These are phyloP conservation scores for Dipodomys ordii DNA, from an alignment of 2,113 vertebrate genomes.

Conservation along the genomic window DNA sequence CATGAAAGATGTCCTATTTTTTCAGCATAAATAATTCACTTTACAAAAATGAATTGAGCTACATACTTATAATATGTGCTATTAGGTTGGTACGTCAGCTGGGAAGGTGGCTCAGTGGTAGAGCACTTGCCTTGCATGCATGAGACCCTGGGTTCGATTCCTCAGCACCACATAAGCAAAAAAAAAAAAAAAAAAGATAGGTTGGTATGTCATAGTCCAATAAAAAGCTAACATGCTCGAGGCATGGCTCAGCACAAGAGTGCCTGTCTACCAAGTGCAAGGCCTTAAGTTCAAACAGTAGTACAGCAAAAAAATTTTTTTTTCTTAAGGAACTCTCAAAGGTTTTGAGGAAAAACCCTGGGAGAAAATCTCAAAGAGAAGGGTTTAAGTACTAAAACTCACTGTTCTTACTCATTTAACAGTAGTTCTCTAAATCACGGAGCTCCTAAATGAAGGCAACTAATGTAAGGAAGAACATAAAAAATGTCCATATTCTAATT, in stretches of 20 bases:
- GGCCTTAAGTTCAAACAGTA: too few relatives aligned
- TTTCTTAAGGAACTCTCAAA: not conserved
- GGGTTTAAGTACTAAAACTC: not conserved
- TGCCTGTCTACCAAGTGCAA: too few relatives aligned
- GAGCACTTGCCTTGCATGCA: too few relatives aligned
- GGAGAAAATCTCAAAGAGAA: slow-evolving; percentile 35
- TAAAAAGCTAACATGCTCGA: not conserved
- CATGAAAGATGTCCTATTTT: not conserved
- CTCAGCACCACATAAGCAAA: too few relatives aligned
- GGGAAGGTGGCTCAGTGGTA: too few relatives aligned
- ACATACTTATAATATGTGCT: not conserved
- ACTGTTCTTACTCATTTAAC: slow-evolving; percentile 7
- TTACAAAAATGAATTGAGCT: slow-evolving; percentile 5
- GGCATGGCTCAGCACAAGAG: too few relatives aligned
- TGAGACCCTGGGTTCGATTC: too few relatives aligned
- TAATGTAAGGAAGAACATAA: slow-evolving; percentile 12
- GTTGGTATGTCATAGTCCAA: not conserved
- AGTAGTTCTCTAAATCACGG: slow-evolving; percentile 18
- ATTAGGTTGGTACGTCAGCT: not conserved
- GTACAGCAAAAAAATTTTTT: too few relatives aligned
- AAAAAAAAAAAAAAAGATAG: too few relatives aligned
- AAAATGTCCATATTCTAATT: not conserved
- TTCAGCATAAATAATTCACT: slow-evolving; percentile 29
- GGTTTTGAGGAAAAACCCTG: not conserved
- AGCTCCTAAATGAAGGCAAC: not conserved